Evolutionary conservation across 2,797 vertebrate genomes (phyloP).

Genomic region (Thunnus albacares): DNA sequence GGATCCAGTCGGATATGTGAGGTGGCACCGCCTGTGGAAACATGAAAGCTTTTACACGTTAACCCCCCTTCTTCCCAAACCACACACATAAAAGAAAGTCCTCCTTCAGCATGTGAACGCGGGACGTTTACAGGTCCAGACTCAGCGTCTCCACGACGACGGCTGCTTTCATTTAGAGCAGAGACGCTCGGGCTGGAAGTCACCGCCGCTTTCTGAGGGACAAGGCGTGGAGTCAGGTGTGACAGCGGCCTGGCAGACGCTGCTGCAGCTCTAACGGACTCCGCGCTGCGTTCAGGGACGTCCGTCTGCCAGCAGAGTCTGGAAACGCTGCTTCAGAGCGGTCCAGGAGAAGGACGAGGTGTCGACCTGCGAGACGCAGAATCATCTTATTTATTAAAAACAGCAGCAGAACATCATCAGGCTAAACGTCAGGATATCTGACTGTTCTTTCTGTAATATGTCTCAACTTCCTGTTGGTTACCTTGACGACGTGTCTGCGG

Average conservation of each 20-base stretch:
- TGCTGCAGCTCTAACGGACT: constrained; percentile 66
- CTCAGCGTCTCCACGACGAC: constrained; percentile 86
- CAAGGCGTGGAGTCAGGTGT: constrained; percentile 91
- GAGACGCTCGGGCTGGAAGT: constrained; percentile 33
- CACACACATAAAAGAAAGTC: constrained; percentile 66
- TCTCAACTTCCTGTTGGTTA: constrained; percentile 65
- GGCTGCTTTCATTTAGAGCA: constrained; percentile 59
- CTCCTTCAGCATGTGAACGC: constrained; percentile 70
- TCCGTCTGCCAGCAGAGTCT: constrained; percentile 88
- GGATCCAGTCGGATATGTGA: constrained; percentile 81
- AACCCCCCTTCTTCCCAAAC: constrained; percentile 68
- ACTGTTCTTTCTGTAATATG: background rate
- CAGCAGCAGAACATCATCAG: background rate
- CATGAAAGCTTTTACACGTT: constrained; percentile 94
- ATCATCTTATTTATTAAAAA: background rate
- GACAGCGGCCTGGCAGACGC: constrained; percentile 89
- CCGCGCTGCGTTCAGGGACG: constrained; percentile 34
- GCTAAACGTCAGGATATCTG: background rate
- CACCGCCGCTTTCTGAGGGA: constrained; percentile 87
- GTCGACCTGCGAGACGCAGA: constrained; percentile 85
- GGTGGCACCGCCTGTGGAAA: constrained; percentile 95
- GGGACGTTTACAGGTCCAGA: constrained; percentile 64
- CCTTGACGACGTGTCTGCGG: constrained; percentile 91
- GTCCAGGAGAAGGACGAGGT: constrained; percentile 91
- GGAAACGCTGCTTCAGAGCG: constrained; percentile 87